Evolutionary conservation across 2,888 invertebrate species (phyloP).

Genomic region (Notodonta dromedarius): DNA sequence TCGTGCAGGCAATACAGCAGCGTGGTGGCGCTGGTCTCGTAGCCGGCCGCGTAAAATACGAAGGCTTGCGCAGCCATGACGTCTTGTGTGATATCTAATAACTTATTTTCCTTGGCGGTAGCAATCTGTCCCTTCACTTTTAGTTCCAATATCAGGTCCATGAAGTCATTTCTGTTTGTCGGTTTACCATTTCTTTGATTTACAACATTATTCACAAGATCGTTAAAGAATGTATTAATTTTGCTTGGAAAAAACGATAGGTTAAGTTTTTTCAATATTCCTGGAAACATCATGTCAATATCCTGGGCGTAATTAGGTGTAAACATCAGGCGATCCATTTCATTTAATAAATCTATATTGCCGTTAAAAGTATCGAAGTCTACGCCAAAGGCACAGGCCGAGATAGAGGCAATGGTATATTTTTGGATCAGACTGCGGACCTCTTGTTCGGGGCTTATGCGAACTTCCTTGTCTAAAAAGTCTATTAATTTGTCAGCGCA

Average conservation of each 20-base stretch:
- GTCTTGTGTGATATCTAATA: conserved; percentile 50
- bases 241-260: conserved; percentile 40
- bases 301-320: conserved; percentile 31
- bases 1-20: conserved; percentile 60
- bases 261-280: conserved; percentile 48
- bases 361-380: conserved; percentile 42
- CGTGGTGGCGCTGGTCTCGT: conserved; percentile 71
- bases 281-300: conserved; percentile 55
- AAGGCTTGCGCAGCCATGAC: conserved; percentile 65
- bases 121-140: conserved; percentile 20
- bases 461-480: conserved; percentile 29
- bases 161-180: conserved; percentile 53
- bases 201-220: conserved; percentile 43
- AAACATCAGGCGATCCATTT: conserved; percentile 33
- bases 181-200: conserved; percentile 49
- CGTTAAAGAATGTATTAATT: conserved; percentile 41
- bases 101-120: conserved; percentile 31
- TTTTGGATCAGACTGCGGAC: conserved; percentile 45
- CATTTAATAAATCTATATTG: conserved; percentile 23
- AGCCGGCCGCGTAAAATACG: conserved; percentile 71
- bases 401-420: conserved; percentile 50
- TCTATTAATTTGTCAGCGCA: conserved; percentile 48
- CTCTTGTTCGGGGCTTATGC: conserved; percentile 38
- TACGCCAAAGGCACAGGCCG: conserved; percentile 54
- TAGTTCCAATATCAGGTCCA: conserved; percentile 50